A percentile compares a stretch with the other conserved stretches of the same genome.
Conservation (phyloP, 1,140 invertebrate genomes). For the Amyelois transitella region DNA sequence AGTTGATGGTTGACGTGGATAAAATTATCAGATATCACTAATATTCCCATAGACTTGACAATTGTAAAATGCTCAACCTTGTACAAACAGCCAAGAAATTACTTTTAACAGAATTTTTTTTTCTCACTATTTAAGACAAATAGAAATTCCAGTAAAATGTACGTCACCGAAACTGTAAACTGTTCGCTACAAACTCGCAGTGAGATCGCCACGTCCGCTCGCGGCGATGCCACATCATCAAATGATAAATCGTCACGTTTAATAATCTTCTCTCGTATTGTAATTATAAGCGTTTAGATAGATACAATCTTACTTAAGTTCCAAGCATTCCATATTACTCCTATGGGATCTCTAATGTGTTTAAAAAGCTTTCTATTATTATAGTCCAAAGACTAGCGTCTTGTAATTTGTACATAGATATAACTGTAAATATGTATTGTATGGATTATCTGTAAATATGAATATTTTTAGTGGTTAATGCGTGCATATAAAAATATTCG, state of each 20-base stretch:
- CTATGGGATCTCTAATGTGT: slow-evolving; percentile 69
- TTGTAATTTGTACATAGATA: slow-evolving; percentile 42
- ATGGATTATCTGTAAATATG: slow-evolving; percentile 57
- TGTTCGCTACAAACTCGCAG: background rate
- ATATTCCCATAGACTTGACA: no score
- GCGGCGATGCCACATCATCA: background rate
- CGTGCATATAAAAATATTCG: background rate
- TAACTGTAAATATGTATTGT: slow-evolving; percentile 45
- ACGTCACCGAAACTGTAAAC: no score
- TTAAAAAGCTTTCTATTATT: slow-evolving; percentile 54
- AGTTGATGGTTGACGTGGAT: background rate
- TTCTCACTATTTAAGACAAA: no score
- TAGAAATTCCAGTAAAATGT: no score
- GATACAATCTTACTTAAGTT: slow-evolving; percentile 60
- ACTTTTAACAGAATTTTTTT: no score
- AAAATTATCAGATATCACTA: background rate
- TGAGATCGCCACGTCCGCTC: background rate
- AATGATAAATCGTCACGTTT: background rate
- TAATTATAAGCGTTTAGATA: slow-evolving; percentile 52
- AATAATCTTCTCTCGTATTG: slow-evolving; percentile 51
- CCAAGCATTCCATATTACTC: slow-evolving; percentile 69
- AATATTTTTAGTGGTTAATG: slow-evolving; percentile 18
- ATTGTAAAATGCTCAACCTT: no score
- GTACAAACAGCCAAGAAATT: no score
- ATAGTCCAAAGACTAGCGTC: slow-evolving; percentile 52